Evolutionary conservation across 2,113 vertebrate genomes (phyloP), one percentile per base, ranked within the genome.

Genomic region (Isichthys henryi): DNA sequence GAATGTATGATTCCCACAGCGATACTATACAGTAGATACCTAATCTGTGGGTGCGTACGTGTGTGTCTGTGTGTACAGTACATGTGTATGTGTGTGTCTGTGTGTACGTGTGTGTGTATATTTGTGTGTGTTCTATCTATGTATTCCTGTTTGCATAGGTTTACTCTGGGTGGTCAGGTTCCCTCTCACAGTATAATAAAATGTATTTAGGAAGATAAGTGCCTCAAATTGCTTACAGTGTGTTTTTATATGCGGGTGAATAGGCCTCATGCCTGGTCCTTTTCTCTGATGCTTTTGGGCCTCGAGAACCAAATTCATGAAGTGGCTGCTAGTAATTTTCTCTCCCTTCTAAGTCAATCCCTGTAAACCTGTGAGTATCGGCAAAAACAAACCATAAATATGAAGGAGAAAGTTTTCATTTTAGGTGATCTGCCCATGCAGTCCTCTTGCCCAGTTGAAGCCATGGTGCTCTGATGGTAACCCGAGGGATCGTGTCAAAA

Each of bases 401-500:
- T 39, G 7, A 39, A 35, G 35, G 70, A 39, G 70, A 39, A 39
- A 77, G 35, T 27, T 3, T 10, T 66, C n/a, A 27, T 66, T 31
- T 31, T 27, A 66, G 62, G n/a, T 1, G n/a, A 66, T 66, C 31
- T 39, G 31, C 1, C 31, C 31, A 77, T 39, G 35, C 70, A 77
- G 13, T 77, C 31, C 15, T 39, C 70, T 17, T 17, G 70, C n/a
- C 15, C 70, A 43, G 11, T 19, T 39, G 31, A 80, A 80, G 31
- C n/a, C 74, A 19, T 13, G 62, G 3, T 70, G 62, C 13, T 19
- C 31, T 80, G 74, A 43, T 80, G 74, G 15, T 17, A 19, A 17
- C 35, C 15, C 0, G 1, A 80, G 31, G 74, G 19, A 35, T 80
- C 35, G 8, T 19, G 17, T 5, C 35, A 35, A 97, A 99, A 93